Conservation (phyloP, 2,888 invertebrate species). For the Trissolcus japonicus region DNA sequence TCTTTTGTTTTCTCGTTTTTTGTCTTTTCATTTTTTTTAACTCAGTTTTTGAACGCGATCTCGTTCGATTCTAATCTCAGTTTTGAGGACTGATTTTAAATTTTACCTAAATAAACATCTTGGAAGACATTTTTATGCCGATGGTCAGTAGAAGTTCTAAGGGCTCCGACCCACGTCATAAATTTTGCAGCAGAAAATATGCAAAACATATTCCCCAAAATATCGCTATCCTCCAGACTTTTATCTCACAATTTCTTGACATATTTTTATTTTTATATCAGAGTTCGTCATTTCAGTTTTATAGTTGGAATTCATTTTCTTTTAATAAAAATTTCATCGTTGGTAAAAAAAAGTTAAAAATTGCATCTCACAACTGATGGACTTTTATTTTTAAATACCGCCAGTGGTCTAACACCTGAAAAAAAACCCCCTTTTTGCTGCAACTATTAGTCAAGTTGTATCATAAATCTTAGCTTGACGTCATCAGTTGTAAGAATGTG, state of each 20-base stretch:
- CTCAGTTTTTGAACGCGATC: background rate
- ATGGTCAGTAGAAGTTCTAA: slow-evolving; percentile 2
- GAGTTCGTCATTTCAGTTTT: background rate
- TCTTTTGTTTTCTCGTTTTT: background rate
- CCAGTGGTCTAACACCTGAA: too few species aligned
- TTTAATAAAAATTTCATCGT: background rate
- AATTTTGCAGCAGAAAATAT: slow-evolving; percentile 44
- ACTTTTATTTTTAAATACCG: too few species aligned
- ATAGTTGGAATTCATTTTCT: background rate
- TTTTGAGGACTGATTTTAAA: slow-evolving; percentile 35
- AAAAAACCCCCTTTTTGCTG: too few species aligned
- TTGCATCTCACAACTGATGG: too few species aligned
- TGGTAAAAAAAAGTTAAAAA: background rate
- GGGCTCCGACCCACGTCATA: slow-evolving; percentile 18
- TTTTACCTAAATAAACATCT: slow-evolving; percentile 5
- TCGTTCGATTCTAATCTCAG: slow-evolving; percentile 25
- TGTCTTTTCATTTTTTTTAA: background rate
- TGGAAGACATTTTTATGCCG: background rate
- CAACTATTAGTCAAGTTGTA: too few species aligned
- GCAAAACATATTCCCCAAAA: slow-evolving; percentile 15
- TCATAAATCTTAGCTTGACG: too few species aligned
- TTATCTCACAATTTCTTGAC: slow-evolving; percentile 1
- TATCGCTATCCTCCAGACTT: background rate
- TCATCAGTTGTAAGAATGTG: too few species aligned
- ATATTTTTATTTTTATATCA: background rate